Conservation (phyloP, 2,888 invertebrate species). For the Xestia rhomboidea region DNA sequence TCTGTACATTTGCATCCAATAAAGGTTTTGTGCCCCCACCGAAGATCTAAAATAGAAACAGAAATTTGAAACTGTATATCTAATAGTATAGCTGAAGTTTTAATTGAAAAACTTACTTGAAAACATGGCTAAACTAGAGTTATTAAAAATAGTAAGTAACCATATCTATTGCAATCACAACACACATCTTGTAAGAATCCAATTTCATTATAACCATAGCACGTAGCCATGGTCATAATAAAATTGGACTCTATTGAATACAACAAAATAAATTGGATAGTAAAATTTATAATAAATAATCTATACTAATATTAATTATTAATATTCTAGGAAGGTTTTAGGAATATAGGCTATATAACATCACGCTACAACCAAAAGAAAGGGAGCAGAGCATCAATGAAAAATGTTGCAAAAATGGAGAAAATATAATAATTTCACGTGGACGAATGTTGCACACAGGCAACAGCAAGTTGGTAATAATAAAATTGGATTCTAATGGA, state of each 20-base stretch:
- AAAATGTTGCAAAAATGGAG: too few species aligned
- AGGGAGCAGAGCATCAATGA: too few species aligned
- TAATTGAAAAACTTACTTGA: neutral
- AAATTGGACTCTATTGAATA: neutral
- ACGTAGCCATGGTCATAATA: neutral
- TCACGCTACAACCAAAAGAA: too few species aligned
- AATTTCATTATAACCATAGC: neutral
- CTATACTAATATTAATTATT: too few species aligned
- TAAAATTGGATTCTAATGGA: neutral
- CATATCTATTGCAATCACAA: neutral
- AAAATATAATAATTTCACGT: too few species aligned
- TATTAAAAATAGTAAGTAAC: neutral
- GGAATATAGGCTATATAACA: too few species aligned
- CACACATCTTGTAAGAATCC: neutral
- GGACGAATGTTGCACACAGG: too few species aligned
- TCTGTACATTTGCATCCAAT: conserved; percentile 94
- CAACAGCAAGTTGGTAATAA: too few species aligned
- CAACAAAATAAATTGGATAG: too few species aligned
- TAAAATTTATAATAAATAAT: too few species aligned
- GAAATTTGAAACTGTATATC: neutral
- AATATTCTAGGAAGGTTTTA: too few species aligned
- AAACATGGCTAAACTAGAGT: neutral
- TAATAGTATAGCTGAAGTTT: neutral
- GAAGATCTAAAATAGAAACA: conserved; percentile 85
- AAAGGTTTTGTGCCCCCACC: conserved; percentile 92